Evolutionary conservation across 2,113 vertebrate species (phyloP).

Genomic region (Lophius piscatorius): DNA sequence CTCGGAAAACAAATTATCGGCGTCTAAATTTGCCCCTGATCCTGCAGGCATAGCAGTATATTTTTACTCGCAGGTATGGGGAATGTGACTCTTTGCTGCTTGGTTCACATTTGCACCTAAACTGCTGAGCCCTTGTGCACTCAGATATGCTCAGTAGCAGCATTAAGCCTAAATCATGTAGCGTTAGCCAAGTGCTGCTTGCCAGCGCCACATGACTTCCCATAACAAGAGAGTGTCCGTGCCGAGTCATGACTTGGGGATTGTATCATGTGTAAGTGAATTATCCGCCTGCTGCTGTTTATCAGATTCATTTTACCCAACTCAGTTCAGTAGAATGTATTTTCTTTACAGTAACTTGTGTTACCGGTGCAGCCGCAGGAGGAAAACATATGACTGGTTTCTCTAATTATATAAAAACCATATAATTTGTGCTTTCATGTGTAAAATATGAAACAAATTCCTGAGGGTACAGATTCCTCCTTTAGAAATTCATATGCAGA

Average conservation of each 20-base stretch:
- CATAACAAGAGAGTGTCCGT: background rate
- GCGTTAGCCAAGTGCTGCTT: conserved; percentile 11
- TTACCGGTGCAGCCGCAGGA: background rate
- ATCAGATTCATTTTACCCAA: background rate
- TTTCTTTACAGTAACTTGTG: background rate
- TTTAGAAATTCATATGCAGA: too few relatives aligned
- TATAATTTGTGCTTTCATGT: too few relatives aligned
- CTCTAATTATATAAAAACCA: too few relatives aligned
- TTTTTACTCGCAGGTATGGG: too few relatives aligned
- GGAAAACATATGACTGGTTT: background rate
- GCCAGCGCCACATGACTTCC: background rate
- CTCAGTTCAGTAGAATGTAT: background rate
- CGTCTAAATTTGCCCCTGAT: too few relatives aligned
- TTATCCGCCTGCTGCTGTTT: background rate
- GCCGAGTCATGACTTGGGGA: background rate
- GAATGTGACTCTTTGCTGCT: conserved; percentile 5
- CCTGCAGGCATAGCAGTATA: too few relatives aligned
- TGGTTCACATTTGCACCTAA: too few relatives aligned
- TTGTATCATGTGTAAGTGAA: conserved; percentile 5
- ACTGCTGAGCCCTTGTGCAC: conserved; percentile 14
- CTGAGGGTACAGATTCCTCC: too few relatives aligned
- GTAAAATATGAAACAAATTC: too few relatives aligned
- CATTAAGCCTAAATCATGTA: conserved; percentile 8
- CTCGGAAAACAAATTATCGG: too few relatives aligned
- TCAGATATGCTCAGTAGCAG: background rate